Conservation (phyloP, 2,797 vertebrate genomes). For the Pempheris klunzingeri region DNA sequence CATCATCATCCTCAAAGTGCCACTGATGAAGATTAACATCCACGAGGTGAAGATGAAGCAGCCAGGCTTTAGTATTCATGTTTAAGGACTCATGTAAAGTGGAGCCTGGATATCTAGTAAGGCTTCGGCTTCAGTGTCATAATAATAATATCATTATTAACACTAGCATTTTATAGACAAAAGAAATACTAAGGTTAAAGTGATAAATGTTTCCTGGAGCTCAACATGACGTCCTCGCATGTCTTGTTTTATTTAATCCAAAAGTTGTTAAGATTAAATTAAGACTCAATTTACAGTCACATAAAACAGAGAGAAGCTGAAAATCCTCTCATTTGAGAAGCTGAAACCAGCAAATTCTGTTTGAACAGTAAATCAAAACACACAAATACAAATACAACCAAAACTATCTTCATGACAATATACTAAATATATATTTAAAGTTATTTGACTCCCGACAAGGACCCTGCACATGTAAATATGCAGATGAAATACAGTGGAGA, state of each 20-base stretch:
- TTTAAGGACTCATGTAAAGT: neutral
- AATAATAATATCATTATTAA: too few species aligned
- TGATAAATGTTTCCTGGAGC: neutral
- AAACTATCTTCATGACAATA: neutral
- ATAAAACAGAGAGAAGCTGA: neutral
- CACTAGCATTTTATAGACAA: too few species aligned
- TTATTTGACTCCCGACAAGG: conserved; percentile 3
- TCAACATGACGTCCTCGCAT: neutral
- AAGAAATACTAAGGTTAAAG: too few species aligned
- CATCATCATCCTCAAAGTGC: neutral
- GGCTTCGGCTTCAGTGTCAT: neutral
- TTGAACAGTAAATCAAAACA: neutral
- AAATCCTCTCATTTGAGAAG: neutral
- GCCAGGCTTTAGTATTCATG: neutral
- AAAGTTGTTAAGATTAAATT: too few species aligned
- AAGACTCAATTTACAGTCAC: neutral
- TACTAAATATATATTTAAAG: too few species aligned
- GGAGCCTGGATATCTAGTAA: neutral
- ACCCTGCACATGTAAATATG: conserved; percentile 31
- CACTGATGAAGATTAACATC: neutral
- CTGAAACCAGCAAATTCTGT: neutral
- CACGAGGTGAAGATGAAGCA: neutral
- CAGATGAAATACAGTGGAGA: conserved; percentile 26
- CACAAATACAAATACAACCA: too few species aligned
- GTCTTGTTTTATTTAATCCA: neutral